These are phyloP conservation scores for Dolichomitus sp. DNA, from an alignment of 2,888 invertebrate genomes.

Conservation along the genomic window DNA sequence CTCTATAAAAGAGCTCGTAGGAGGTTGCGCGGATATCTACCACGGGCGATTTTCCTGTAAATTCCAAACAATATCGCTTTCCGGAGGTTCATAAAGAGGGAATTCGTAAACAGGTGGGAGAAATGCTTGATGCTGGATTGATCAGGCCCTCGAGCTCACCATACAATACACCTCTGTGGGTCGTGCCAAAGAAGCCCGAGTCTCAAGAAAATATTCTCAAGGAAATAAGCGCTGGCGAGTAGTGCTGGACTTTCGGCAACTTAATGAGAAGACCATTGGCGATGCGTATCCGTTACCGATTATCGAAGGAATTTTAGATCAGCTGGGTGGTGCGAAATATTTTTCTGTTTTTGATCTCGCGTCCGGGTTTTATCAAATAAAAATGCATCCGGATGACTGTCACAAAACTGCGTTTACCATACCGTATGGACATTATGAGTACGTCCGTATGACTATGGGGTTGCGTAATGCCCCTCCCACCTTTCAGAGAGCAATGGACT, in stretches of 20 bases:
- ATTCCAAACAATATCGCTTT: neutral
- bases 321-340: neutral
- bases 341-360: neutral
- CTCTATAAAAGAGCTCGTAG: neutral
- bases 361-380: neutral
- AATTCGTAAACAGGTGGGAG: too few species aligned
- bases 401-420: neutral
- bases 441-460: neutral
- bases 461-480: neutral
- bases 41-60: neutral
- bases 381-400: neutral
- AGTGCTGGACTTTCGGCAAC: neutral
- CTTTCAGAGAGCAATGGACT: neutral
- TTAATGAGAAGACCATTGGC: slow-evolving; percentile 18
- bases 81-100: neutral
- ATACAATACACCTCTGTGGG: too few species aligned
- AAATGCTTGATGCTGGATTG: too few species aligned
- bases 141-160: too few species aligned
- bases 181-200: neutral
- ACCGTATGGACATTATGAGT: neutral
- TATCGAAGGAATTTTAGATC: neutral
- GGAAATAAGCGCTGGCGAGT: neutral
- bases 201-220: neutral
- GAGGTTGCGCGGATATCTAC: neutral
- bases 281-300: neutral